Base-by-base conservation (phyloP, 1,140 invertebrate genomes). In the Portunus trituberculatus region DNA sequence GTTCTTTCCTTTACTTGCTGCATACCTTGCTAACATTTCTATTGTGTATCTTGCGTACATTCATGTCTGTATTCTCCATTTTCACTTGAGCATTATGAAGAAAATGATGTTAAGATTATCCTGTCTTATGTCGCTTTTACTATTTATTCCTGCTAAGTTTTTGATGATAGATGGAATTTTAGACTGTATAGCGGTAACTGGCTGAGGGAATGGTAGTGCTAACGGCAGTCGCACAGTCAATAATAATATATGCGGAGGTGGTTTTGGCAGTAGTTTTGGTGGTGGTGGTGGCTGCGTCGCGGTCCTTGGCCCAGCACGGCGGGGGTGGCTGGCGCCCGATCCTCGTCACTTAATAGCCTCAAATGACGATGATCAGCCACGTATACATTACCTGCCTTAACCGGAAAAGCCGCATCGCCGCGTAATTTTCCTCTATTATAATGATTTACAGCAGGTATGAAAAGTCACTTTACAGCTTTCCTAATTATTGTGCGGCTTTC, bases 401-500 rank as follows among this genome's bases (percentile, higher is more conserved):
- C 67, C 67, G 67, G 67, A 76, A 76, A 76, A 76, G 67, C 67
- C 67, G 67, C 67, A 76, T 76, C 67, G 67, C 67, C 67, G 46
- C n/a, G 87, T 89, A 89, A 89, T 89, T 45, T 89, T 48, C 31
- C 10, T n/a, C 87, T 20, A 46, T 89, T 89, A 46, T 39, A 48
- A 89, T 89, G 39, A 39, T 89, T 89, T 89, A 89, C 39, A 25
- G 10, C 25, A 39, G n/a, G 87, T 48, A 45, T n/a, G 87, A 46
- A 89, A 89, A 89, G 87, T 89, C 39, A 89, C 87, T 89, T 89
- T 89, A 89, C 39, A 89, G 46, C 45, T 46, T 48, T 76, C 67
- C 67, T 76, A 76, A 76, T 76, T 76, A 76, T 76, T n/a, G 67
- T 76, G 67, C 67, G 67, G 67, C 67, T n/a, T 76, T n/a, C 67